Conservation (phyloP, 2,113 vertebrate species). For the Hydrochoerus hydrochaeris region DNA sequence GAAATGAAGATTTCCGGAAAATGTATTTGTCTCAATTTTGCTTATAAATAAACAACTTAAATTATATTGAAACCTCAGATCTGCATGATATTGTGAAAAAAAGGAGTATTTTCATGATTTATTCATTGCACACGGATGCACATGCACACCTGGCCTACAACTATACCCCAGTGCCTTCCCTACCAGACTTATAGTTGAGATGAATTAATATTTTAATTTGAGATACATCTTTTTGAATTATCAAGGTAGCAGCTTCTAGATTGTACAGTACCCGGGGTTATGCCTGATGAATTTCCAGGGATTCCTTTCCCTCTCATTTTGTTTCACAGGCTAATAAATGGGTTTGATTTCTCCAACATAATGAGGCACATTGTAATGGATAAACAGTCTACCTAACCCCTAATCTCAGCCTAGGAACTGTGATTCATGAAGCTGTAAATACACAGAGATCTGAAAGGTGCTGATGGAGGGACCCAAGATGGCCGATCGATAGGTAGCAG, state of each 20-base stretch:
- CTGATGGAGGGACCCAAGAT: no score
- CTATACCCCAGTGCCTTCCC: not conserved
- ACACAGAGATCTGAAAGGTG: conserved; percentile 70
- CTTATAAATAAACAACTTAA: not conserved
- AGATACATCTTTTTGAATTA: conserved; percentile 37
- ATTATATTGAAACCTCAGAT: not conserved
- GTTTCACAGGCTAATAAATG: conserved; percentile 66
- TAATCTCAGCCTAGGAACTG: conserved; percentile 66
- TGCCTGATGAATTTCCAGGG: conserved; percentile 17
- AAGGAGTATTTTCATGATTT: not conserved
- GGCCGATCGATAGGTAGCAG: no score
- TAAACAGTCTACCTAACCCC: conserved; percentile 57
- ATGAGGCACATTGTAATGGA: conserved; percentile 68
- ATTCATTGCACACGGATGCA: not conserved
- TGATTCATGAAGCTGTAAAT: conserved; percentile 81
- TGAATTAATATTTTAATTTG: conserved; percentile 28
- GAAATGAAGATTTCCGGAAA: not conserved
- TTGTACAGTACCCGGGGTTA: not conserved
- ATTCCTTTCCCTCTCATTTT: conserved; percentile 54
- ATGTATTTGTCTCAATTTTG: not conserved
- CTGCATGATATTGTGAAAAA: not conserved
- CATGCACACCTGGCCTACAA: not conserved
- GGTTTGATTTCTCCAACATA: conserved; percentile 65
- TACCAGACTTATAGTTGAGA: not conserved
- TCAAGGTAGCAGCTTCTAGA: conserved; percentile 54